These are phyloP conservation scores for Calephelis nemesis DNA, from an alignment of 1,140 invertebrate species.

Conservation along the genomic window DNA sequence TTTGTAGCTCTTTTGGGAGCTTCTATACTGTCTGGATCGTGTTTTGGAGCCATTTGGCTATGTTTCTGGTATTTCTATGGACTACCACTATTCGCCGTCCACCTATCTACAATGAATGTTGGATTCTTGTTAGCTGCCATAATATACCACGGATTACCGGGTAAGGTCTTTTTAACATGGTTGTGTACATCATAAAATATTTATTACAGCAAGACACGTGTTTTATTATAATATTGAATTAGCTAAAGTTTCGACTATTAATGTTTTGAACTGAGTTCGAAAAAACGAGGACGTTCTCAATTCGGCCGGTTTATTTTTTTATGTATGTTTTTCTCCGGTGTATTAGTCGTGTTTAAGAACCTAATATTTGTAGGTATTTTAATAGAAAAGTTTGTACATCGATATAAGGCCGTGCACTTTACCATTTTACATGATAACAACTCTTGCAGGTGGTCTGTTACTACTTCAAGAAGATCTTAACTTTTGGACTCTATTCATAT, in stretches of 20 bases:
- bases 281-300: too few species aligned
- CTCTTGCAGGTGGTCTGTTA: constrained; percentile 76
- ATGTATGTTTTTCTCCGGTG: too few species aligned
- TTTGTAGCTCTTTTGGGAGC: constrained; percentile 49
- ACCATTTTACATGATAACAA: constrained; percentile 41
- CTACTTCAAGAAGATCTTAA: constrained; percentile 79
- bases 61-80: constrained; percentile 80
- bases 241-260: too few species aligned
- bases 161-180: constrained; percentile 56
- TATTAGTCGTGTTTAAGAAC: too few species aligned
- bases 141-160: constrained; percentile 78
- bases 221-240: too few species aligned
- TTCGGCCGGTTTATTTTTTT: too few species aligned
- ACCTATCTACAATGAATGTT: constrained; percentile 77
- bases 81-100: constrained; percentile 79
- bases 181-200: too few species aligned
- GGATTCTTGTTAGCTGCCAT: constrained; percentile 80
- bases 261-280: too few species aligned
- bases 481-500: constrained; percentile 82
- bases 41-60: constrained; percentile 78
- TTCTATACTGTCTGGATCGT: constrained; percentile 64
- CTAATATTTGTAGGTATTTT: too few species aligned
- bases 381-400: too few species aligned
- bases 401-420: constrained; percentile 16
- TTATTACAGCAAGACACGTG: too few species aligned